phyloP scores from a whole-genome alignment of 2,888 invertebrate species.

The Drosophila ustulata region DNA sequence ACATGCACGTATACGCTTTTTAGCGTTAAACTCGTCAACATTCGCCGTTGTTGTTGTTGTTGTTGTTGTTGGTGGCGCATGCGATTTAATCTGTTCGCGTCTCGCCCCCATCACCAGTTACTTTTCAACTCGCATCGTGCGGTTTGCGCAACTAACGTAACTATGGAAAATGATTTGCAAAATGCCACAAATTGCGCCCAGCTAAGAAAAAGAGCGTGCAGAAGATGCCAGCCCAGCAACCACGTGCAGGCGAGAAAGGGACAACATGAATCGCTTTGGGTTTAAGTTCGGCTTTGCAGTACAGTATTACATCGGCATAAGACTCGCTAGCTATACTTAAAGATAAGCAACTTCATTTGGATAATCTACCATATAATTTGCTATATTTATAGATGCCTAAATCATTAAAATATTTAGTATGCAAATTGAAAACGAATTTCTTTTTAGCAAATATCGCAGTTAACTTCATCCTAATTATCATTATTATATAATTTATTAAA shows the following conservation, averaged over 20 bases:
- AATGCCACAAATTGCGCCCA: slow-evolving; percentile 45
- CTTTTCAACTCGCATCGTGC: slow-evolving; percentile 61
- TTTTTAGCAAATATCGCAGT: no score
- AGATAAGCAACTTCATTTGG: no score
- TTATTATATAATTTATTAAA: no score
- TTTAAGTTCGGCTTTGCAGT: neutral
- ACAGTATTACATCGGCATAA: slow-evolving; percentile 9
- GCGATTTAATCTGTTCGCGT: slow-evolving; percentile 32
- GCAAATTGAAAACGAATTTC: no score
- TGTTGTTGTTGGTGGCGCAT: slow-evolving; percentile 23
- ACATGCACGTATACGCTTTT: neutral
- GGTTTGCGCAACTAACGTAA: slow-evolving; percentile 69
- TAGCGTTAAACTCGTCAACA: neutral
- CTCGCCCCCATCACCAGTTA: slow-evolving; percentile 43
- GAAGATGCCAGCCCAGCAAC: slow-evolving; percentile 2
- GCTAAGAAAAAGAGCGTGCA: slow-evolving; percentile 13
- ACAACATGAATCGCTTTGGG: neutral
- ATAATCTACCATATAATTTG: no score
- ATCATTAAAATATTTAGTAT: no score
- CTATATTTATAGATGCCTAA: no score
- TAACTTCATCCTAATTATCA: no score
- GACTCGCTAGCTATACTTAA: neutral
- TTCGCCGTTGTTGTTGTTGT: slow-evolving; percentile 4
- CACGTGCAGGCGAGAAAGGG: neutral
- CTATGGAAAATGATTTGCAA: slow-evolving; percentile 77